phyloP scores from a whole-genome alignment of 2,888 invertebrate species.

The Chrysolina oricalcia region DNA sequence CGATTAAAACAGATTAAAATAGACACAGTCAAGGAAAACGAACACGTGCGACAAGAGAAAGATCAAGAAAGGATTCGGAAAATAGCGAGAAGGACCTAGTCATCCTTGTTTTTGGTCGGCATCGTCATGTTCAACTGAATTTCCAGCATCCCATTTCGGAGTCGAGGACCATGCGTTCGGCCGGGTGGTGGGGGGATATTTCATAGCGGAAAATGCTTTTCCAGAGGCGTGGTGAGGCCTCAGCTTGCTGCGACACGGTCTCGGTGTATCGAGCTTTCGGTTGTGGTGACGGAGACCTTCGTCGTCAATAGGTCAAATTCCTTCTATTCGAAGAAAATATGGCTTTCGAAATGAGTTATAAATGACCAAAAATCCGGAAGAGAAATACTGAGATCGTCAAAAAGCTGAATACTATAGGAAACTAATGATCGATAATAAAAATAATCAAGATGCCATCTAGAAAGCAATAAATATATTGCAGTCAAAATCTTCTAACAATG shows the following conservation, averaged over 20 bases:
- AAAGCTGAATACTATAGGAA: too few species aligned
- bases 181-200: conserved; percentile 46
- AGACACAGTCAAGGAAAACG: conserved; percentile 30
- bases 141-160: conserved; percentile 61
- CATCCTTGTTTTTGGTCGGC: conserved; percentile 56
- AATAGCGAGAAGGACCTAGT: conserved; percentile 47
- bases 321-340: too few species aligned
- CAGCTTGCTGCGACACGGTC: conserved; percentile 33
- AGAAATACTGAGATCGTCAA: too few species aligned
- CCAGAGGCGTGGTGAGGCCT: conserved; percentile 46
- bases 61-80: conserved; percentile 46
- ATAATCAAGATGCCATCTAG: too few species aligned
- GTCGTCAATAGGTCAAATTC: conserved; percentile 1
- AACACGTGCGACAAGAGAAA: conserved; percentile 44
- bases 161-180: conserved; percentile 59
- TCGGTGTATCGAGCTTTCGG: conserved; percentile 9
- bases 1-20: conserved; percentile 26
- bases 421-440: too few species aligned
- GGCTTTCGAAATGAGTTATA: too few species aligned
- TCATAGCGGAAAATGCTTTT: conserved; percentile 45
- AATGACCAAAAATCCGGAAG: too few species aligned
- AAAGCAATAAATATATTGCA: too few species aligned
- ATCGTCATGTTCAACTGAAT: conserved; percentile 52
- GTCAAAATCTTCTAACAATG: too few species aligned
- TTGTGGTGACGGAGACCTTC: conserved; percentile 14